Percentiles rank a stretch among this genome's conserved stretches.
Evolutionary conservation across 2,113 vertebrate genomes (phyloP).

Genomic region (Uria aalge): DNA sequence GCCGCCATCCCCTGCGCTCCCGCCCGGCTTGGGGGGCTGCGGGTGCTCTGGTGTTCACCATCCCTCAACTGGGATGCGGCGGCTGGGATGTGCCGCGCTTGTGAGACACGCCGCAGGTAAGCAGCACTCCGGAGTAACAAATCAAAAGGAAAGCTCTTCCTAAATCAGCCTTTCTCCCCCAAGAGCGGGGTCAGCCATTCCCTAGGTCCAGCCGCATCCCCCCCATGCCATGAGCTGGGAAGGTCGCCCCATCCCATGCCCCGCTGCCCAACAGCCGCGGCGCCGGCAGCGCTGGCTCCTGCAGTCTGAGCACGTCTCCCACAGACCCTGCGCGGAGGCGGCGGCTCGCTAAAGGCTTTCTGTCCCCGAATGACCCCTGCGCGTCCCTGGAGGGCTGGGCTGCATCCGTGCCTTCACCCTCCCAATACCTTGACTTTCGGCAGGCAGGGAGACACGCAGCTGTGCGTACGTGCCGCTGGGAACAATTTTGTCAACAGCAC

Average conservation of each 20-base stretch:
- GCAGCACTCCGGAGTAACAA: neutral
- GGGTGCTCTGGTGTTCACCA: neutral
- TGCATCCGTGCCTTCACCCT: neutral
- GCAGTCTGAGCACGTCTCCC: neutral
- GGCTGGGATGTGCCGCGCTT: rapidly evolving
- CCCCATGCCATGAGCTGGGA: too few relatives aligned
- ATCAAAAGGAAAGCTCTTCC: neutral
- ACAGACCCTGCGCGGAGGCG: neutral
- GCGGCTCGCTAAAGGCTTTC: neutral
- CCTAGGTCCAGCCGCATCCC: neutral
- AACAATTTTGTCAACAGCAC: conserved; percentile 66
- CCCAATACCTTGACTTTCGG: neutral
- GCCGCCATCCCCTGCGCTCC: neutral
- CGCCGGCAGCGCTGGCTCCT: neutral
- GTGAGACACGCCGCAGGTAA: rapidly evolving
- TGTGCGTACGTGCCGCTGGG: conserved; percentile 2
- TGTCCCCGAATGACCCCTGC: neutral
- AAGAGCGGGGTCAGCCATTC: neutral
- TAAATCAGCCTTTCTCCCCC: neutral
- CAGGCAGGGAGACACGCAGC: neutral
- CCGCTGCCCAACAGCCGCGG: too few relatives aligned
- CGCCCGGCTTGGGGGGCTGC: rapidly evolving
- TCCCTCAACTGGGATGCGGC: neutral
- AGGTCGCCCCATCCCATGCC: neutral
- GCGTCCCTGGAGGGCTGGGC: neutral